phyloP scores from a whole-genome alignment of 2,113 vertebrate genomes.

The Silurus glanis region DNA sequence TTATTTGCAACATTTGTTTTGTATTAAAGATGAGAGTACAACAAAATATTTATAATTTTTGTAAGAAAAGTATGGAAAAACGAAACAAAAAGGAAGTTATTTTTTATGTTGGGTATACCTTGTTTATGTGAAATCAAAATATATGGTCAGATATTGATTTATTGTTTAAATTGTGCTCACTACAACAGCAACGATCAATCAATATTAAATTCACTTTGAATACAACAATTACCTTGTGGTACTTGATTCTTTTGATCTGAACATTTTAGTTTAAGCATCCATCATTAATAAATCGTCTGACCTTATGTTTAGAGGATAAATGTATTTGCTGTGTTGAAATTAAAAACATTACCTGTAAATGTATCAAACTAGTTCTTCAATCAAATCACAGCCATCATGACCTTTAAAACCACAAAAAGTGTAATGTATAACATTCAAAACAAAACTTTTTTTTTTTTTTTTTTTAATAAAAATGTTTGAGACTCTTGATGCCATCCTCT shows the following conservation, averaged over 20 bases:
- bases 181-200: constrained; percentile 65
- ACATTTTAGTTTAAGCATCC: neutral
- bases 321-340: neutral
- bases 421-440: too few species aligned
- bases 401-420: neutral
- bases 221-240: constrained; percentile 55
- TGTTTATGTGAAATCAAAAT: constrained; percentile 53
- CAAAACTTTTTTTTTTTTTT: too few species aligned
- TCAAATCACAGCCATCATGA: neutral
- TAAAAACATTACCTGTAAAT: neutral
- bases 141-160: constrained; percentile 67
- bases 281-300: neutral
- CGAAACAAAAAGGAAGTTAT: constrained; percentile 62
- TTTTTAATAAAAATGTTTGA: too few species aligned
- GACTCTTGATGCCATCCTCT: neutral
- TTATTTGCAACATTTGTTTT: constrained; percentile 76
- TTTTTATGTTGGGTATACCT: constrained; percentile 71
- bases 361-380: neutral
- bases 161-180: constrained; percentile 66
- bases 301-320: neutral
- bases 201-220: constrained; percentile 76
- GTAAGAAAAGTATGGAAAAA: constrained; percentile 68
- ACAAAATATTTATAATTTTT: constrained; percentile 80
- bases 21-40: constrained; percentile 70
- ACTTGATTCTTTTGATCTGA: constrained; percentile 30